phyloP scores from a whole-genome alignment of 2,797 vertebrate species.

The Artibeus jamaicensis region DNA sequence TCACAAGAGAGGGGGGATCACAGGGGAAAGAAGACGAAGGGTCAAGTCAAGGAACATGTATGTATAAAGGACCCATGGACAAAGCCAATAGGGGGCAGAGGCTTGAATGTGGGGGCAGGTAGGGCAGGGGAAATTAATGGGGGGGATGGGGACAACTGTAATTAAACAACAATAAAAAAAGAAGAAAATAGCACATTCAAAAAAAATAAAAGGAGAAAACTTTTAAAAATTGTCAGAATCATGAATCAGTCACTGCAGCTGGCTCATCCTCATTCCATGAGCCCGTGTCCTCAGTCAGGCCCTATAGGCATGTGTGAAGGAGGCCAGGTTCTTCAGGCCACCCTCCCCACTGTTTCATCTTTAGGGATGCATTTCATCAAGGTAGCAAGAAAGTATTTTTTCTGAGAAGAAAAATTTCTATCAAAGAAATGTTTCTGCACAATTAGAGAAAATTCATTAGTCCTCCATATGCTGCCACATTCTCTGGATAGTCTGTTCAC shows the following conservation, averaged over 20 bases:
- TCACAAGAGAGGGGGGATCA: no score
- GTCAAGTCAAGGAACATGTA: no score
- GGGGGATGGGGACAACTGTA: no score
- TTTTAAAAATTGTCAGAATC: background rate
- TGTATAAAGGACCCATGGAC: no score
- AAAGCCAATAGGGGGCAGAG: no score
- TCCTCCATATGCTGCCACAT: background rate
- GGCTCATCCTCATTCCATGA: background rate
- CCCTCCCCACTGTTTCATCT: background rate
- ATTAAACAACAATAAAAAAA: no score
- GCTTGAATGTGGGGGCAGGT: no score
- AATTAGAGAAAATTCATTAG: background rate
- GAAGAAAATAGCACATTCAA: no score
- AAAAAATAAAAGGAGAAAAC: no score
- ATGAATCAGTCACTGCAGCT: background rate
- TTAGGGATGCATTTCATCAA: background rate
- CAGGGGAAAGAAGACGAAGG: no score
- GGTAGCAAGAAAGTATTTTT: slow-evolving; percentile 1
- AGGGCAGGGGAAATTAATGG: no score
- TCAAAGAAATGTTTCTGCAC: background rate
- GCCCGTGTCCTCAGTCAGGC: background rate
- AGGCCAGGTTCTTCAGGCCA: background rate
- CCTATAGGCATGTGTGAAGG: background rate
- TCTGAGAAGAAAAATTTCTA: background rate
- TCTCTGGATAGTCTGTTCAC: background rate